phyloP scores from a whole-genome alignment of 2,797 vertebrate genomes.

The Distichodus sexfasciatus region DNA sequence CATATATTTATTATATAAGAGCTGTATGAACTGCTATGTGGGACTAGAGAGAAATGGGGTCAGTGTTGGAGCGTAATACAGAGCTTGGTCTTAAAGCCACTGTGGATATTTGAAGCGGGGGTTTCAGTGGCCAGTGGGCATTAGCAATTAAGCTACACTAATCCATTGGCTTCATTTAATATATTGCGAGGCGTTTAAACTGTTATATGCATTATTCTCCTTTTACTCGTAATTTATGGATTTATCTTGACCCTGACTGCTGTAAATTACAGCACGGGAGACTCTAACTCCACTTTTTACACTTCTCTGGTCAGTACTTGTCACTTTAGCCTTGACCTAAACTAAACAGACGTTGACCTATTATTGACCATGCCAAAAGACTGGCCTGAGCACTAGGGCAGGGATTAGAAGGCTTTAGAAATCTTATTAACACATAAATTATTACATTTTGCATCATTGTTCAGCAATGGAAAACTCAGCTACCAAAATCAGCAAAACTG shows the following conservation, averaged over 20 bases:
- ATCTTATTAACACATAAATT: slow-evolving; percentile 3
- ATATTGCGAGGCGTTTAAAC: slow-evolving; percentile 13
- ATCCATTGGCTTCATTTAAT: slow-evolving; percentile 30
- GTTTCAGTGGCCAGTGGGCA: slow-evolving; percentile 12
- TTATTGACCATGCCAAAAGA: background rate
- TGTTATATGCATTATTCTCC: slow-evolving; percentile 3
- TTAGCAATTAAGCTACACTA: slow-evolving; percentile 27
- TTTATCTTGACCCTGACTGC: slow-evolving; percentile 12
- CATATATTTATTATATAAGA: slow-evolving; percentile 6
- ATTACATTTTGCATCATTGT: too few relatives aligned
- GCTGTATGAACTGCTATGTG: slow-evolving; percentile 10
- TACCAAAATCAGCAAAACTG: background rate
- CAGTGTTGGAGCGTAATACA: slow-evolving; percentile 29
- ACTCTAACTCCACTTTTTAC: background rate
- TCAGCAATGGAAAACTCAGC: too few relatives aligned
- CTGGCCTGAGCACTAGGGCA: background rate
- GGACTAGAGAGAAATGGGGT: slow-evolving; percentile 34
- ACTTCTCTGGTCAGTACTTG: background rate
- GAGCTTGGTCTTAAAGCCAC: slow-evolving; percentile 33
- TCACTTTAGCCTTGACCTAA: slow-evolving; percentile 25
- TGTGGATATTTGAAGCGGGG: slow-evolving; percentile 1
- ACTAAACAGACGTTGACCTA: slow-evolving; percentile 13
- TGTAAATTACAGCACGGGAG: background rate
- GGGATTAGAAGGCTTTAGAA: slow-evolving; percentile 2
- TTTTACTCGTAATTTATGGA: slow-evolving; percentile 17